These are phyloP conservation scores for Gari tellinella DNA, from an alignment of 2,888 invertebrate species.

Conservation along the genomic window DNA sequence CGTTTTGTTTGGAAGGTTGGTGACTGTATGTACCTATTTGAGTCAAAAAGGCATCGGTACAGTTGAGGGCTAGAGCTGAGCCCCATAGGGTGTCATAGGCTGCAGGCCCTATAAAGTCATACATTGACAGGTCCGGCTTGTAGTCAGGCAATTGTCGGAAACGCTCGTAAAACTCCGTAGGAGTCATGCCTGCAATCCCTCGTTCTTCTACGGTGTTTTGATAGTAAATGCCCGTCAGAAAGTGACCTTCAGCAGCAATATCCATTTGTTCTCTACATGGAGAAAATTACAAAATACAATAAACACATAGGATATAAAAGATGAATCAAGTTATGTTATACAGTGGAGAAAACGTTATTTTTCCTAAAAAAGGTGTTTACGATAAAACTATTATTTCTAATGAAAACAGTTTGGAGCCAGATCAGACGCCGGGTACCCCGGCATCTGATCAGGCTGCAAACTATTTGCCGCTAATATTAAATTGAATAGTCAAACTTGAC, in stretches of 20 bases:
- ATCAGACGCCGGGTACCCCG: too few relatives aligned
- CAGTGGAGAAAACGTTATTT: too few relatives aligned
- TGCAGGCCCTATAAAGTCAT: conserved; percentile 25
- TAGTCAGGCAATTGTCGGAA: background rate
- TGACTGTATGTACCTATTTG: conserved; percentile 25
- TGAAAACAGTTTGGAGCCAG: too few relatives aligned
- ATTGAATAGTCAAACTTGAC: too few relatives aligned
- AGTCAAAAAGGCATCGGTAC: conserved; percentile 26
- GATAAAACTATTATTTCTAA: too few relatives aligned
- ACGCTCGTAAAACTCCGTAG: conserved; percentile 14
- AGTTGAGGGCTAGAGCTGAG: conserved; percentile 49
- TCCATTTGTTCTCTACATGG: conserved; percentile 30
- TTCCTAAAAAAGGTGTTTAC: too few relatives aligned
- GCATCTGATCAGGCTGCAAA: too few relatives aligned
- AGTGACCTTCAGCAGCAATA: conserved; percentile 30
- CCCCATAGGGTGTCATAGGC: conserved; percentile 52
- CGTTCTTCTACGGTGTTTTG: conserved; percentile 28
- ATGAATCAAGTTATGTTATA: too few relatives aligned
- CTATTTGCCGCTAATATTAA: too few relatives aligned
- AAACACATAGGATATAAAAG: too few relatives aligned
- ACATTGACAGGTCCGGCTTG: background rate
- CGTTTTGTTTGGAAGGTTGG: too few relatives aligned
- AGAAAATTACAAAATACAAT: too few relatives aligned
- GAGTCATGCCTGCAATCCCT: conserved; percentile 36
- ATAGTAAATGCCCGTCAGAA: conserved; percentile 26